phyloP scores from a whole-genome alignment of 2,113 vertebrate species.

The Haemorhous mexicanus region DNA sequence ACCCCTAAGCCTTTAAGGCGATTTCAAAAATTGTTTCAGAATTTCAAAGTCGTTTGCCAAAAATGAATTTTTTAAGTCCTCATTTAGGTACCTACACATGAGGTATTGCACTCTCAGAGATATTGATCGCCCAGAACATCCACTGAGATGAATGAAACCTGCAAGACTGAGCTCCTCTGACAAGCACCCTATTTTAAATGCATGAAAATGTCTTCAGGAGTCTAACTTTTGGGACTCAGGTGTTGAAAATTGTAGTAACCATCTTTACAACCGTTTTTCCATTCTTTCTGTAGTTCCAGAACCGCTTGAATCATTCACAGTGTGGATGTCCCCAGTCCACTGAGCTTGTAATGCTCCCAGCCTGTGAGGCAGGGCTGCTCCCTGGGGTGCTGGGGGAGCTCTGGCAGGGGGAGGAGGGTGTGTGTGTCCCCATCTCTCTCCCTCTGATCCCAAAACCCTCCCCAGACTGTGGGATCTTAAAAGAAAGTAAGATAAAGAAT shows the following conservation, averaged over 20 bases:
- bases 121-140: not conserved
- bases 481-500: not conserved
- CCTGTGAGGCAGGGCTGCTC: not conserved
- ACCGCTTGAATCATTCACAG: not conserved
- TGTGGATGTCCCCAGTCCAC: not conserved
- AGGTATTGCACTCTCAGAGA: not conserved
- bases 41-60: slow-evolving; percentile 22
- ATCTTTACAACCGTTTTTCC: not conserved
- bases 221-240: not conserved
- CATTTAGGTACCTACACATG: not conserved
- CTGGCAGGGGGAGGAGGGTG: not conserved
- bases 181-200: not conserved
- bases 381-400: not conserved
- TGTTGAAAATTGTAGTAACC: slow-evolving; percentile 4
- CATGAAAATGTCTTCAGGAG: not conserved
- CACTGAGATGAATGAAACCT: not conserved
- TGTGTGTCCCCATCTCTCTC: too few relatives aligned
- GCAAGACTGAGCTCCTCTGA: not conserved
- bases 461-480: not conserved
- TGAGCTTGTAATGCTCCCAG: not conserved
- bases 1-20: not conserved
- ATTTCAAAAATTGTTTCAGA: slow-evolving; percentile 28
- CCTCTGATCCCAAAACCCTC: not conserved
- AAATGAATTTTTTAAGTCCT: slow-evolving; percentile 33
- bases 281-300: not conserved